Base-by-base conservation (phyloP, 30 jellyfish, hydroid and myxozoan genomes). In the Aurelia sp. region DNA sequence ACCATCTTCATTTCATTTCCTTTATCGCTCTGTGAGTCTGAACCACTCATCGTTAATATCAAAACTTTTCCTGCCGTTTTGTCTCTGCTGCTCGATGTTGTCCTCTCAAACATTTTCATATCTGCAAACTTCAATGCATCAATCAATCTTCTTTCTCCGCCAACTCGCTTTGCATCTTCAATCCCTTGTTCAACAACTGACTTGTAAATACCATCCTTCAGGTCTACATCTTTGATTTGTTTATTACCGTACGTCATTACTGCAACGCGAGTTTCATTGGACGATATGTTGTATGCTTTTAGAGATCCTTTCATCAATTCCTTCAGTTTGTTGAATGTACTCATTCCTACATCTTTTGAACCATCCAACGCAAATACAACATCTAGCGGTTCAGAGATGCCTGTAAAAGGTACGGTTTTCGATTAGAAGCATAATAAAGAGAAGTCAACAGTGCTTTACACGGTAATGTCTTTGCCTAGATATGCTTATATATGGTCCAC, bases 361-460 rank as follows among this genome's bases (percentile, higher is more conserved):
- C 92, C 96, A 74, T 94, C 99, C 60, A 89, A 8, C 12, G 90
- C 73, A 74, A 94, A 76, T 11, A 94, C 91, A n/a, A 94, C 78
- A 86, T 94, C 99, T n/a, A 91, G 76, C 35, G 22, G 78, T 27
- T 67, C 59, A 4, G 72, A 44, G 2, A 91, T 72, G 16, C 93
- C 98, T 91, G 55, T 1, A 44, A 8, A 8, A 8, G 15, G 9
- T 38, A 38, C 2, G 33, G 33, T 27, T 27, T 27, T 27, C 33
- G 2, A 0, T 27, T 27, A 27, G 33, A 27, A 27, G 33, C 33
- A 27, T 27, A 27, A 27, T 27, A 2, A 27, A 27, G 33, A 27
- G 33, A 27, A 27, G 33, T 27, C 2, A 27, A 27, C 33, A 27
- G 33, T 27, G 33, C 33, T 27, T 27, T 27, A 27, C 2, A 27